These are phyloP conservation scores for Rhagoletis zephyria DNA, from an alignment of 1,140 invertebrate genomes.

Conservation along the genomic window DNA sequence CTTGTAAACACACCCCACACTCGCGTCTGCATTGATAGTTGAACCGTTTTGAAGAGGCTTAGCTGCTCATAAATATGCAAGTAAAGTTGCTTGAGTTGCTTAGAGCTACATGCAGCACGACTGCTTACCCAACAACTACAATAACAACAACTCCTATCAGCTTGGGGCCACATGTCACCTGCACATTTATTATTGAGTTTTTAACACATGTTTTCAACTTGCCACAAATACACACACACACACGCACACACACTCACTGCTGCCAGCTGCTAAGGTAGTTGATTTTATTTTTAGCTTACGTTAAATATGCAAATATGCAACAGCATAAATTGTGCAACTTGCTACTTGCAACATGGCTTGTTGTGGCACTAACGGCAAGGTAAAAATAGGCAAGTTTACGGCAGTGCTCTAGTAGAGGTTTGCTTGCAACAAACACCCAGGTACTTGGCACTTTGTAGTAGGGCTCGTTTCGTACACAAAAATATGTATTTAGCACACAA, in stretches of 20 bases:
- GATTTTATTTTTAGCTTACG: conserved; percentile 35
- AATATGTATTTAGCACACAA: not conserved
- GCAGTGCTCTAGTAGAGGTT: not conserved
- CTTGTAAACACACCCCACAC: too few relatives aligned
- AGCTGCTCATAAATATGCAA: conserved; percentile 43
- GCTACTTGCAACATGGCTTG: not conserved
- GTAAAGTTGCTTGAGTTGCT: not conserved
- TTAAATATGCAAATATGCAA: conserved; percentile 4
- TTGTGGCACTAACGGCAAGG: not conserved
- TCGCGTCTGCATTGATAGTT: too few relatives aligned
- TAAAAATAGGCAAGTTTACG: not conserved
- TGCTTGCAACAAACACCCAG: not conserved
- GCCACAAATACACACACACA: not conserved
- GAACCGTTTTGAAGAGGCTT: too few relatives aligned
- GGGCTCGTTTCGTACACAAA: not conserved
- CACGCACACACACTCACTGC: not conserved
- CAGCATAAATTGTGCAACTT: conserved; percentile 35
- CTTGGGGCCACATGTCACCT: not conserved
- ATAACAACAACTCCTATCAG: not conserved
- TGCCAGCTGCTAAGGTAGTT: not conserved
- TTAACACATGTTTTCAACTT: conserved; percentile 3
- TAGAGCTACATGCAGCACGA: not conserved
- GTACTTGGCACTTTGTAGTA: not conserved
- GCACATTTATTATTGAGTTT: conserved; percentile 8
- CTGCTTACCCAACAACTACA: not conserved